A percentile compares a stretch with the other conserved stretches of the same genome.
phyloP scores from a whole-genome alignment of 2,888 invertebrate species.

The Drosophila vallismaia region DNA sequence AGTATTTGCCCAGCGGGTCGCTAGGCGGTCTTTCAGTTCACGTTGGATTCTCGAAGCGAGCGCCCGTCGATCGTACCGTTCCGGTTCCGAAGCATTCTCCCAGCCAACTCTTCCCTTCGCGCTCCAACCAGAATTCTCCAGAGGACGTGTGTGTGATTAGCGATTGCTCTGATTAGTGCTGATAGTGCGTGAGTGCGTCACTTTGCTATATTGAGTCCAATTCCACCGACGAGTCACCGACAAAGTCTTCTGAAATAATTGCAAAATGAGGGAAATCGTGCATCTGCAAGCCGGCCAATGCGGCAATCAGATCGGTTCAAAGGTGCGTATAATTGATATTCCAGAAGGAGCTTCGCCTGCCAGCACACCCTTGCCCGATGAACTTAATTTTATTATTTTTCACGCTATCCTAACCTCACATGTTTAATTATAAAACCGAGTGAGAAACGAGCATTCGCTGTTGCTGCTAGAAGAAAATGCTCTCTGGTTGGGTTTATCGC shows the following conservation, averaged over 20 bases:
- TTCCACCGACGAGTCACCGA: background rate
- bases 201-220: constrained; percentile 18
- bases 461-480: constrained; percentile 5
- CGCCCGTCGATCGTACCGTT: constrained; percentile 64
- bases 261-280: constrained; percentile 94
- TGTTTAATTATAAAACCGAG: constrained; percentile 78
- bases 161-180: constrained; percentile 27
- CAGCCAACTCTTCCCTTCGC: constrained; percentile 20
- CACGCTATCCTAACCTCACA: constrained; percentile 72
- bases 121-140: background rate
- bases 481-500: constrained; percentile 8
- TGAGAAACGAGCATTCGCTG: constrained; percentile 35
- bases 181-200: constrained; percentile 29
- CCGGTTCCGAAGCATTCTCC: constrained; percentile 28
- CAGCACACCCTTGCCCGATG: constrained; percentile 17
- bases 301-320: constrained; percentile 96
- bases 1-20: constrained; percentile 47
- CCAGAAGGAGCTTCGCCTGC: background rate
- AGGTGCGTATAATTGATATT: constrained; percentile 86
- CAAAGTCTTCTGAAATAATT: background rate
- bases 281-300: constrained; percentile 96
- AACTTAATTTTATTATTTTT: constrained; percentile 45
- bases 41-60: constrained; percentile 70
- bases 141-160: constrained; percentile 29
- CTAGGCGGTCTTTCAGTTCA: constrained; percentile 61